Percentiles rank a stretch among this genome's conserved stretches.
These are phyloP conservation scores for Zeugodacus cucurbitae DNA, from an alignment of 1,140 invertebrate species.

Conservation along the genomic window DNA sequence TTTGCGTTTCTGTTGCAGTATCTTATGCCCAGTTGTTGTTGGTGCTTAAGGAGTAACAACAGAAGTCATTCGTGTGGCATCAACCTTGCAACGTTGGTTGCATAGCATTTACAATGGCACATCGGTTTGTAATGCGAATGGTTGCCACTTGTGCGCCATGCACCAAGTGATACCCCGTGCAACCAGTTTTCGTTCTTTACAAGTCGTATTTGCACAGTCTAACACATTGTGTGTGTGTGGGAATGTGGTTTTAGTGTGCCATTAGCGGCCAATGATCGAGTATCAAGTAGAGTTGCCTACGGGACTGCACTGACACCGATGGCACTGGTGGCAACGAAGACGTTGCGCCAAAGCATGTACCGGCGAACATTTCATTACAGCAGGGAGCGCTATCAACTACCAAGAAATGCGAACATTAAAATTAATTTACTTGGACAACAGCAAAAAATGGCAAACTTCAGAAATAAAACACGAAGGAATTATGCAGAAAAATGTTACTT, in stretches of 20 bases:
- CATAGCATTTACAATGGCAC: not conserved
- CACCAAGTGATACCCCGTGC: not conserved
- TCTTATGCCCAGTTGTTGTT: not conserved
- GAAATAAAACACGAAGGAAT: not conserved
- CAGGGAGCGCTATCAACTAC: slow-evolving; percentile 25
- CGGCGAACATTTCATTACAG: slow-evolving; percentile 18
- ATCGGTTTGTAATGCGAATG: not conserved
- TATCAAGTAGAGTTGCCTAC: slow-evolving; percentile 11
- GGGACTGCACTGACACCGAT: not conserved
- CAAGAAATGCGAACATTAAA: slow-evolving; percentile 38
- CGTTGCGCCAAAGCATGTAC: not conserved
- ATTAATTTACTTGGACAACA: slow-evolving; percentile 29
- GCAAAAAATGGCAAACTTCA: not conserved
- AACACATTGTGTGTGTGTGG: not conserved
- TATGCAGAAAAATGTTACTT: not conserved
- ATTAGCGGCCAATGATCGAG: slow-evolving; percentile 4
- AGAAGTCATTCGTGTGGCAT: slow-evolving; percentile 53
- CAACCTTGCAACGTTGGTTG: not conserved
- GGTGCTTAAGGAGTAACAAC: slow-evolving; percentile 56
- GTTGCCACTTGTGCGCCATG: not conserved
- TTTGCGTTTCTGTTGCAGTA: no score
- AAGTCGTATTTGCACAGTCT: slow-evolving; percentile 13
- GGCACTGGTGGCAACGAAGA: not conserved
- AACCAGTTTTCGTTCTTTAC: not conserved
- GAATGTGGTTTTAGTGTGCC: not conserved